Evolutionary conservation across 2,797 vertebrate genomes (phyloP), one percentile per base, ranked within the genome.

Genomic region (Paedocypris micromegethes): DNA sequence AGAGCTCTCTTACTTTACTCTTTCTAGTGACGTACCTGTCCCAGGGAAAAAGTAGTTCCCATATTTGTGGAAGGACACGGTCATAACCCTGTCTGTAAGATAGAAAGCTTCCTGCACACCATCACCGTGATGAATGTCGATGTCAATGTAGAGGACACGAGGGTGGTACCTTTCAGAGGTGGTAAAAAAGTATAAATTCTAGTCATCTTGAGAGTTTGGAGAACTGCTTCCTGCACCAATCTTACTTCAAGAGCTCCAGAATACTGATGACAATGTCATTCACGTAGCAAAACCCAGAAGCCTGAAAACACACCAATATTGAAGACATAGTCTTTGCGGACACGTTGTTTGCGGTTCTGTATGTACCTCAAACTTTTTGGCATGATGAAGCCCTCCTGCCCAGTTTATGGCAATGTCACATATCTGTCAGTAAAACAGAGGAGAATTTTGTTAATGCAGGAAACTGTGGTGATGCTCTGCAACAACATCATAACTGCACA

Each of bases 211-310:
- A 2, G 7, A 52, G 41, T 23, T 9, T 40, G 52, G 5, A 46
- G 5, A 4, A 42, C 9, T 37, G 4, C 41, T 8, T 63, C 9
- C n/a, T 23, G 6, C 38, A 61, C 49, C 2, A 5, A 0, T 73
- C 93, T 91, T 92, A 98, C 95, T 98, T 98, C 66, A 99, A 91
- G 40, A 98, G 91, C 78, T 99, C 96, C 86, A 98, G 86, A 66
- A 98, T 98, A 79, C 96, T 97, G 6, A 98, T 99, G 76, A 99
- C 96, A 45, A 99, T 99, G 87, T 99, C 96, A 0, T 98, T 99
- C 55, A 99, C 96, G 0, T 99, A 99, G 80, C 96, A 98, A 82
- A 99, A 99, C 3, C 96, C 96, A 9, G 95, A 98, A 0, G 96
- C 96, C 96, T 98, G 73, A 60, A 44, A 70, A 79, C 1, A 55